Percentiles rank a stretch among this genome's conserved stretches.
Conservation (phyloP, 1,140 invertebrate genomes). For the Sarcophaga bullata region DNA sequence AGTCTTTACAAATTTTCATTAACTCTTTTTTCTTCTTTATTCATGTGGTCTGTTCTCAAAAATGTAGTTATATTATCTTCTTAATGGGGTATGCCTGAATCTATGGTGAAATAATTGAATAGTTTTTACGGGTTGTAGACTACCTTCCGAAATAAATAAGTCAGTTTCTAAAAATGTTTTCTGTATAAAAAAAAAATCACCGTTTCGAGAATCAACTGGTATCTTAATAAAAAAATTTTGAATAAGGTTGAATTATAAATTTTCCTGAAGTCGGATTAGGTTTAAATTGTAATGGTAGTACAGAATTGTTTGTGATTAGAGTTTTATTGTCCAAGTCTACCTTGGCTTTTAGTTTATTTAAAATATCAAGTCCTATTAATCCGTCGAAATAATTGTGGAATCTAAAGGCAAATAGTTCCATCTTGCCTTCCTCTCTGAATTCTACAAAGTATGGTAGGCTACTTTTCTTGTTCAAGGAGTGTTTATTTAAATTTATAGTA, state of each 20-base stretch:
- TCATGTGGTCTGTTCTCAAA: not conserved
- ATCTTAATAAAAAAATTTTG: constrained; percentile 24
- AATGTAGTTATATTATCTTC: not conserved
- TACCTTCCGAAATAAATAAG: constrained; percentile 38
- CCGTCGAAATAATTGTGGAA: constrained; percentile 43
- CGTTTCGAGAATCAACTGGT: constrained; percentile 41
- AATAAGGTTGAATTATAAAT: constrained; percentile 23
- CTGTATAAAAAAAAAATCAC: not conserved
- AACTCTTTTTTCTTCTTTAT: constrained; percentile 7
- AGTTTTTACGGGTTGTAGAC: too few relatives aligned
- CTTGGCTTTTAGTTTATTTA: constrained; percentile 4
- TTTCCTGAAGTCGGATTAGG: constrained; percentile 31
- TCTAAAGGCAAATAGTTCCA: constrained; percentile 30
- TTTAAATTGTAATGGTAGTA: constrained; percentile 28
- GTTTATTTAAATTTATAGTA: too few relatives aligned
- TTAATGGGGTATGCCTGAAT: not conserved
- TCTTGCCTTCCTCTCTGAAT: not conserved
- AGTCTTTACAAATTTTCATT: constrained; percentile 12
- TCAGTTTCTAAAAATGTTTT: not conserved
- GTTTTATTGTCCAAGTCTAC: not conserved
- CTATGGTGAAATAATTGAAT: constrained; percentile 17
- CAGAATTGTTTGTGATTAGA: not conserved
- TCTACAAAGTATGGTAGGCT: not conserved
- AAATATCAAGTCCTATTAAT: constrained; percentile 35
- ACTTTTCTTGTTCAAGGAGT: constrained; percentile 3